A percentile compares a stretch with the other conserved stretches of the same genome.
phyloP scores from a whole-genome alignment of 92 coral and sea anemone genomes.

The Paramuricea clavata region DNA sequence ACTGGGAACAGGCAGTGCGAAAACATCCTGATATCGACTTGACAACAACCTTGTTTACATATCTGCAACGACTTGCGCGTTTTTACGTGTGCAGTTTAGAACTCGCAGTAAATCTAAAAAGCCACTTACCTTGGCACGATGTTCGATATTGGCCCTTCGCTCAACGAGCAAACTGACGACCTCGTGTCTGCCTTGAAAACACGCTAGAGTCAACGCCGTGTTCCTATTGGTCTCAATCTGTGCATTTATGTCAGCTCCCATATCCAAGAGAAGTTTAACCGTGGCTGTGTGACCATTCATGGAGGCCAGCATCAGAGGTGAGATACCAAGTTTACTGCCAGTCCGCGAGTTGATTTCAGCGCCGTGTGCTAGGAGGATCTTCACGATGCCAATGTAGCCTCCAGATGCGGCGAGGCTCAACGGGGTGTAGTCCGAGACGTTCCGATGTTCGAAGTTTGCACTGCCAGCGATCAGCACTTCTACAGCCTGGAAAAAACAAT shows the following conservation, averaged over 20 bases:
- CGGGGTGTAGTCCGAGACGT: constrained; percentile 99
- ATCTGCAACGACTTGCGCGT: too few species aligned
- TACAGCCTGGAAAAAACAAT: constrained; percentile 78
- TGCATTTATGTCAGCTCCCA: constrained; percentile 99
- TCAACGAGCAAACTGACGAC: constrained; percentile 96
- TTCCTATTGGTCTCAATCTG: constrained; percentile 99
- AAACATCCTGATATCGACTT: too few species aligned
- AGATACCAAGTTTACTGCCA: constrained; percentile 98
- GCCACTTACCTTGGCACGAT: constrained; percentile 88
- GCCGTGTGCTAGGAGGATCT: constrained; percentile 87
- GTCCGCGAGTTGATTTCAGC: constrained; percentile 99
- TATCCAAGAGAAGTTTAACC: constrained; percentile 90
- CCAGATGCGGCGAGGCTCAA: constrained; percentile 98
- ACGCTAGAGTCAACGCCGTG: constrained; percentile 96
- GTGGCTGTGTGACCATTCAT: constrained; percentile 99
- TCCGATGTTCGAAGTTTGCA: constrained; percentile 98
- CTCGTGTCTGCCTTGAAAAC: constrained; percentile 98
- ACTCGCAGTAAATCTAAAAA: too few species aligned
- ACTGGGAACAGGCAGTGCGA: too few species aligned
- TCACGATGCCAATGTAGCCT: constrained; percentile 96
- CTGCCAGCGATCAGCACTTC: constrained; percentile 91
- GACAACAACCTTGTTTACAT: too few species aligned
- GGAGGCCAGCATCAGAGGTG: constrained; percentile 98
- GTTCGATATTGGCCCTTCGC: constrained; percentile 97
- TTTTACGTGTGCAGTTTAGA: too few species aligned